Evolutionary conservation across 1,140 invertebrate genomes (phyloP).

Genomic region (Mactra quadrangularis): DNA sequence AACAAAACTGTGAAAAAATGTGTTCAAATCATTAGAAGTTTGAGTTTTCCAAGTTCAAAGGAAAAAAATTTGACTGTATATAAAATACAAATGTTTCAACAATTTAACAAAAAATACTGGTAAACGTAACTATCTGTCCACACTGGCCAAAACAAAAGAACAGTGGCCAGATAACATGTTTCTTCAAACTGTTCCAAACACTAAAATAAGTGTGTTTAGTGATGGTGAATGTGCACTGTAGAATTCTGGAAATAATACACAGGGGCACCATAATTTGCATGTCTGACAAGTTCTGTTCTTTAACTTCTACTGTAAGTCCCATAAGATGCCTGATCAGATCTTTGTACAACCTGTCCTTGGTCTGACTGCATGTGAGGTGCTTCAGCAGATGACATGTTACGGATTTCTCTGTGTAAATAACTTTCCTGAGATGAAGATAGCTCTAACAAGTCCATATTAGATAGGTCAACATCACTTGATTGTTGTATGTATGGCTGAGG

Average conservation of each 20-base stretch:
- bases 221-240: neutral
- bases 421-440: constrained; percentile 13
- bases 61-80: too few relatives aligned
- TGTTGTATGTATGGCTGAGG: too few relatives aligned
- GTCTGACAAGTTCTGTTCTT: neutral
- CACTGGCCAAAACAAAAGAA: too few relatives aligned
- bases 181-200: too few relatives aligned
- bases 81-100: too few relatives aligned
- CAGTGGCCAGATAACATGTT: too few relatives aligned
- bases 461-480: neutral
- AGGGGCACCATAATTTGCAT: neutral
- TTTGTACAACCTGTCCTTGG: neutral
- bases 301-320: neutral
- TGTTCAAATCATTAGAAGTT: too few relatives aligned
- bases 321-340: neutral
- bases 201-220: too few relatives aligned
- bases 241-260: neutral
- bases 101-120: too few relatives aligned
- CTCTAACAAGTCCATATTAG: neutral
- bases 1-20: too few relatives aligned
- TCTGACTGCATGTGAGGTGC: neutral
- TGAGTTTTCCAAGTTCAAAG: too few relatives aligned
- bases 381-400: neutral
- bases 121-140: too few relatives aligned
- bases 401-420: neutral